Evolutionary conservation across 2,113 vertebrate genomes (phyloP).

Genomic region (Falcunculus frontatus): DNA sequence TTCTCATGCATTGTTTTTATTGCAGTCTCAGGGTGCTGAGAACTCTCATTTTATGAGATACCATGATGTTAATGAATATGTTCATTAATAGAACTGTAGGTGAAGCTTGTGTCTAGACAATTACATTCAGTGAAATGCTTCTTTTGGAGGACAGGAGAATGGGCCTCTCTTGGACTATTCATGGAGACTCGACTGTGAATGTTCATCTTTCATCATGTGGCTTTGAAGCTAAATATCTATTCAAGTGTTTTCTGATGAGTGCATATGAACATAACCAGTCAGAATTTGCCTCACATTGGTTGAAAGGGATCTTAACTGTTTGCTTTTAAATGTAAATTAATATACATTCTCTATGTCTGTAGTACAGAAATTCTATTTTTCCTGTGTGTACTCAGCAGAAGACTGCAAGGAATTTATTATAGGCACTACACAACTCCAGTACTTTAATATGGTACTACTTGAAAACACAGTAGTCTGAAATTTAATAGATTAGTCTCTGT

Average conservation of each 20-base stretch:
- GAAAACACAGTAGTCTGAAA: neutral
- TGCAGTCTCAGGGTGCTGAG: neutral
- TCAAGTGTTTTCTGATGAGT: neutral
- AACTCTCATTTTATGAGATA: neutral
- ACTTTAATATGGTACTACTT: neutral
- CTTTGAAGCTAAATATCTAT: neutral
- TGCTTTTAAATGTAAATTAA: slow-evolving; percentile 29
- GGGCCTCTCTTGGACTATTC: neutral
- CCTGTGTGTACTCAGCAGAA: neutral
- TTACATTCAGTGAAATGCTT: neutral
- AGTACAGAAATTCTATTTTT: neutral
- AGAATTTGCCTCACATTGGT: neutral
- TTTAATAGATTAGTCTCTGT: neutral
- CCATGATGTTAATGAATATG: neutral
- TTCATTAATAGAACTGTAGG: neutral
- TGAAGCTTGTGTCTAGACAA: neutral
- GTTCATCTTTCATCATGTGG: neutral
- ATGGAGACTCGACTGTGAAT: neutral
- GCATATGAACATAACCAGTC: neutral
- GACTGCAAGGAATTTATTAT: neutral
- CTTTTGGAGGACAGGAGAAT: neutral
- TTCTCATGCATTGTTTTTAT: neutral
- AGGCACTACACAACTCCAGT: neutral
- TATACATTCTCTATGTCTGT: neutral
- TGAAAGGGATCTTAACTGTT: neutral